Base-by-base conservation (phyloP, 2,113 vertebrate species). In the Clarias macrocephalus region DNA sequence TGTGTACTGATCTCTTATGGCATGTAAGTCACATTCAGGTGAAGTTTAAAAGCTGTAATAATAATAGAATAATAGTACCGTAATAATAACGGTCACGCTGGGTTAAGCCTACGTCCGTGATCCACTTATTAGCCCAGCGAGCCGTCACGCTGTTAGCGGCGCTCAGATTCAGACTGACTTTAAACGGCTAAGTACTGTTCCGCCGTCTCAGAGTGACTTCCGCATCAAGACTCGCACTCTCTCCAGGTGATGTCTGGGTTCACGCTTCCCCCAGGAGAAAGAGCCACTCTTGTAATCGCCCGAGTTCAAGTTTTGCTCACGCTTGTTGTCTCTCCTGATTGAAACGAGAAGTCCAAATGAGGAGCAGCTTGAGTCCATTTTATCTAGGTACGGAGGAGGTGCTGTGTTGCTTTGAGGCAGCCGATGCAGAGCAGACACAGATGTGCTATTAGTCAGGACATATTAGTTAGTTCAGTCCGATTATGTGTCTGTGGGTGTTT, bases 271-370 rank as follows among this genome's bases (percentile, higher is more conserved):
- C 5, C 65, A 21, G 62, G 68, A 25, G 11, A 25, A 60, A 21
- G n/a, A 89, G 65, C 59, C 75, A 37, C 18, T 62, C 33, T 16
- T 42, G 30, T 79, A 70, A 60, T 62, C 13, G 48, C 18, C n/a
- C 15, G 28, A 48, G 57, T 63, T 76, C 65, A 60, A 48, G 57
- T 19, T 84, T 83, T 60, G 80, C 79, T 82, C 85, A 68, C n/a
- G 72, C 76, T 82, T 68, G 33, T 77, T 85, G 75, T 89, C 54
- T 21, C 37, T 80, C n/a, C 82, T 77, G 86, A 85, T 82, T 70
- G 82, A 73, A 62, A 66, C 76, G 68, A 60, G 66, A 62, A 65
- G 56, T 23, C 84, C 6, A 23, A 13, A 48, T 65, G 15, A 59
- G 83, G 11, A 37, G 28, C 66, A 72, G 28, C 62, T 56, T 42